Percentiles rank a stretch among this genome's conserved stretches.
Evolutionary conservation across 2,797 vertebrate species (phyloP).

Genomic region (Sebastolobus altivelis): DNA sequence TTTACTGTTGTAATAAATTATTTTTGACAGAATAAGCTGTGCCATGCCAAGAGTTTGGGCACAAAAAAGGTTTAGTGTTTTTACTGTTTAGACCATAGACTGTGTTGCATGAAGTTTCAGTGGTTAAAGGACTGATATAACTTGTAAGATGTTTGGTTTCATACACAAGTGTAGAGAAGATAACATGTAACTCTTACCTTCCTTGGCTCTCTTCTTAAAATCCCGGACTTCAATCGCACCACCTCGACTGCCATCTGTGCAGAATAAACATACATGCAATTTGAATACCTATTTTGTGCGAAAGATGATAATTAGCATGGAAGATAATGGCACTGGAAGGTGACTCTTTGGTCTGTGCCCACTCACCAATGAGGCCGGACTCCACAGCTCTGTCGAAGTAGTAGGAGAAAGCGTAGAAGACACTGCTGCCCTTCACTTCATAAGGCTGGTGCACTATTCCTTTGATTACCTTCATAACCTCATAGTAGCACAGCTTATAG

Average conservation of each 20-base stretch:
- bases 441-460: conserved; percentile 94
- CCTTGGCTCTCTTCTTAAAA: conserved; percentile 95
- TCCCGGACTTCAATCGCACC: conserved; percentile 93
- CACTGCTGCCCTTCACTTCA: conserved; percentile 90
- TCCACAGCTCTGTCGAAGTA: conserved; percentile 96
- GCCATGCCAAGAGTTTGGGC: conserved; percentile 47
- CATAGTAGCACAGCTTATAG: conserved; percentile 94
- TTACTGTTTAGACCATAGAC: conserved; percentile 60
- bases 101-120: conserved; percentile 58
- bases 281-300: conserved; percentile 46
- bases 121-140: conserved; percentile 66
- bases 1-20: conserved; percentile 48
- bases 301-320: conserved; percentile 51
- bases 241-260: conserved; percentile 90
- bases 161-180: conserved; percentile 52
- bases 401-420: conserved; percentile 98
- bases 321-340: conserved; percentile 44
- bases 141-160: conserved; percentile 72
- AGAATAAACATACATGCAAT: conserved; percentile 69
- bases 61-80: conserved; percentile 56
- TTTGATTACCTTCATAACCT: conserved; percentile 92
- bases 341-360: conserved; percentile 35
- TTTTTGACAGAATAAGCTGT: conserved; percentile 29
- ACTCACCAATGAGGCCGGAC: conserved; percentile 93
- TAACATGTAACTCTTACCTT: conserved; percentile 88